phyloP scores from a whole-genome alignment of 2,113 vertebrate species.

The Menura novaehollandiae region DNA sequence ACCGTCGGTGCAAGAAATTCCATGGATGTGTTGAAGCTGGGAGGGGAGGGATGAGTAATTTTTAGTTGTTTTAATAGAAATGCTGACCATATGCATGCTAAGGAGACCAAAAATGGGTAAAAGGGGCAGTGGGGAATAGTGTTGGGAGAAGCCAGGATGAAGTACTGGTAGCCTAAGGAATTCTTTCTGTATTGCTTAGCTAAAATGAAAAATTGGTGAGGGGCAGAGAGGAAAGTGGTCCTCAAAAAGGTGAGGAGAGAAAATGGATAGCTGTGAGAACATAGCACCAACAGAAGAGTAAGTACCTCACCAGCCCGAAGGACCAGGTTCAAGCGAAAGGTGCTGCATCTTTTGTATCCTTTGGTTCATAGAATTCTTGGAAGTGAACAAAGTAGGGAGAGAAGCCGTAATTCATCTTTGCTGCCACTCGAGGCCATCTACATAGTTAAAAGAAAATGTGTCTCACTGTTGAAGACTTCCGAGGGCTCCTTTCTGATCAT shows the following conservation, averaged over 20 bases:
- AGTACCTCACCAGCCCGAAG: not conserved
- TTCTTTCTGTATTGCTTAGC: not conserved
- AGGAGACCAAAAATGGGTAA: not conserved
- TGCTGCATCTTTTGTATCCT: not conserved
- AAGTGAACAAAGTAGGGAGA: not conserved
- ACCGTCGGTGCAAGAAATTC: not conserved
- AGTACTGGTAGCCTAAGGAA: not conserved
- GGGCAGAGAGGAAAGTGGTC: not conserved
- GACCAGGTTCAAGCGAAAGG: not conserved
- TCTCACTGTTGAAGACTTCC: not conserved
- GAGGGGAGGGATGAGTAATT: not conserved
- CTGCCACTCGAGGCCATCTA: not conserved
- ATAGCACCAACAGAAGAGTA: not conserved
- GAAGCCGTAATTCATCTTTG: not conserved
- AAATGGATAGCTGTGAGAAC: not conserved
- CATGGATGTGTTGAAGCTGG: not conserved
- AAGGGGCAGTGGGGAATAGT: not conserved
- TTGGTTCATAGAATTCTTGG: not conserved
- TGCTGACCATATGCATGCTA: not conserved
- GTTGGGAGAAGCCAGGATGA: not conserved
- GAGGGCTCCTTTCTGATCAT: not conserved
- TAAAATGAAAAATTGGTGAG: not conserved
- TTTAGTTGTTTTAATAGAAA: not conserved
- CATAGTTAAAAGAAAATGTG: accelerated
- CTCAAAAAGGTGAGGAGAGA: not conserved